phyloP scores from a whole-genome alignment of 2,113 vertebrate species.

The Coracopsis vasa region DNA sequence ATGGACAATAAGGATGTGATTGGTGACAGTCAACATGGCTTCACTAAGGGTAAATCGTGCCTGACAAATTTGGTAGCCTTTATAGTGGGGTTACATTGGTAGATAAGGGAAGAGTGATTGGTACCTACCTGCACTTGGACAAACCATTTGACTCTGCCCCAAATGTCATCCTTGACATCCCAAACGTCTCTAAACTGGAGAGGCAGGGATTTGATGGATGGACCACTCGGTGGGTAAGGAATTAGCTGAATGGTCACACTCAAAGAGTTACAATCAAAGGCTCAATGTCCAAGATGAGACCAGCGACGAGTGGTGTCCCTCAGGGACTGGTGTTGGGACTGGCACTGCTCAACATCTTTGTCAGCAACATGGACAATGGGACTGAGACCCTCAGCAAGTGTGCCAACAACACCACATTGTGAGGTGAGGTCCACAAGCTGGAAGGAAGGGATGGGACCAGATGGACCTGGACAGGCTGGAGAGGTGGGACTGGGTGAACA shows the following conservation, averaged over 20 bases:
- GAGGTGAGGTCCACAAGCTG: background rate
- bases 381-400: background rate
- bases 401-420: background rate
- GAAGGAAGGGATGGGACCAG: background rate
- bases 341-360: background rate
- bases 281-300: background rate
- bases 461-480: background rate
- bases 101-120: background rate
- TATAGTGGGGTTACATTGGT: background rate
- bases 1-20: background rate
- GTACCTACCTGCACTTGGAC: background rate
- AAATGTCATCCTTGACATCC: background rate
- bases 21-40: background rate
- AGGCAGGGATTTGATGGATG: background rate
- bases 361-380: background rate
- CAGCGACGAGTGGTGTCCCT: rapidly evolving
- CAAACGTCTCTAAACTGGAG: background rate
- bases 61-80: background rate
- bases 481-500: background rate
- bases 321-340: background rate
- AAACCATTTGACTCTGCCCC: background rate
- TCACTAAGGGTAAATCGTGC: background rate
- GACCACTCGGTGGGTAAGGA: background rate
- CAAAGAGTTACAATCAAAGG: background rate
- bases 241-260: background rate